phyloP scores from a whole-genome alignment of 1,140 invertebrate genomes.

The Microplitis demolitor region DNA sequence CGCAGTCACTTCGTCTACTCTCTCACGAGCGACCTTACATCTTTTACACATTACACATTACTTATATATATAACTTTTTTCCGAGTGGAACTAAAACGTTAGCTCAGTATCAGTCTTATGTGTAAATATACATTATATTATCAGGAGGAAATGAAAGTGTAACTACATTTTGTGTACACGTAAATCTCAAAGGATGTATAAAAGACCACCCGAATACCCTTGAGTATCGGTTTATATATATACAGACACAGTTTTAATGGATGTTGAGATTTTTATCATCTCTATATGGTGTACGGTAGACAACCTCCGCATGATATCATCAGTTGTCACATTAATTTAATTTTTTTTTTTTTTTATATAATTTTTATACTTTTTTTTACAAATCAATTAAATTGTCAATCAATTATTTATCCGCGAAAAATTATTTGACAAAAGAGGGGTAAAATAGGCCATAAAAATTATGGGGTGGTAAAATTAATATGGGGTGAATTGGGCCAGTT shows the following conservation, averaged over 20 bases:
- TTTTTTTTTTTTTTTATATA: not conserved
- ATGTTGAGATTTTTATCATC: slow-evolving; percentile 12
- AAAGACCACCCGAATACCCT: slow-evolving; percentile 7
- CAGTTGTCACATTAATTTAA: not conserved
- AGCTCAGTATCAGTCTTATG: not conserved
- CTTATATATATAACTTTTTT: not conserved
- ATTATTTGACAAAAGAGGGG: not conserved
- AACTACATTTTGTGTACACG: not conserved
- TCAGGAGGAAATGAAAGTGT: slow-evolving; percentile 11
- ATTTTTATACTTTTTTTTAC: not conserved
- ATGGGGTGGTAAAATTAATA: too few species aligned
- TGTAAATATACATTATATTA: slow-evolving; percentile 9
- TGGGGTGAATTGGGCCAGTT: too few species aligned
- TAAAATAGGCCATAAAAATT: too few species aligned
- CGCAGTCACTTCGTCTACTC: not conserved
- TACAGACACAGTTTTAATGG: not conserved
- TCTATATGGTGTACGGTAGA: not conserved
- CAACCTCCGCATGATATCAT: not conserved
- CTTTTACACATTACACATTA: not conserved
- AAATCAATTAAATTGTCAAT: not conserved
- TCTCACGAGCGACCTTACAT: slow-evolving; percentile 13
- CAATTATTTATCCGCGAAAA: not conserved
- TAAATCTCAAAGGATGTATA: not conserved
- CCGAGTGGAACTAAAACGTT: not conserved
- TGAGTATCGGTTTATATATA: too few species aligned